Evolutionary conservation across 2,888 invertebrate species (phyloP).

Genomic region (Osedax fenrisi): DNA sequence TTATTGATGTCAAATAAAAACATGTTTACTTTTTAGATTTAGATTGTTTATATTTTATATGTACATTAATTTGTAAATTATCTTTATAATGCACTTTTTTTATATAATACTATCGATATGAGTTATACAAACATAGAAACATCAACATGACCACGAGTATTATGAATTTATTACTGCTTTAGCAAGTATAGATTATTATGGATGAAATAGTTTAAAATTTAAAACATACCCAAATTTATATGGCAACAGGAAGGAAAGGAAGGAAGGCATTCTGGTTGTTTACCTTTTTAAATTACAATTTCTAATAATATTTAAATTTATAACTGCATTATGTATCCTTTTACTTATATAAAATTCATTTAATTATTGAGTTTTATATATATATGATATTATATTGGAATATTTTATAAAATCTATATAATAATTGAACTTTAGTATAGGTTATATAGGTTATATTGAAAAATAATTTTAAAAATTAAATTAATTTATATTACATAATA

Average conservation of each 20-base stretch:
- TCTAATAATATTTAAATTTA: too few relatives aligned
- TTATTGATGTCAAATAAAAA: neutral
- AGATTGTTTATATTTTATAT: neutral
- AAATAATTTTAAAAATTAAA: too few relatives aligned
- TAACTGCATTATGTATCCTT: too few relatives aligned
- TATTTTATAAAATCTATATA: too few relatives aligned
- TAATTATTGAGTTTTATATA: too few relatives aligned
- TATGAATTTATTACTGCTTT: neutral
- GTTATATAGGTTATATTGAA: too few relatives aligned
- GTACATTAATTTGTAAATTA: neutral
- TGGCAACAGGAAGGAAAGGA: neutral
- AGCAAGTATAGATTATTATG: neutral
- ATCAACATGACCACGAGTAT: neutral
- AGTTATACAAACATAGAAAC: neutral
- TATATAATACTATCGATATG: neutral
- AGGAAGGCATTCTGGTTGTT: neutral
- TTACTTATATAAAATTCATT: too few relatives aligned
- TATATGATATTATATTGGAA: too few relatives aligned
- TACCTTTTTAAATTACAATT: too few relatives aligned
- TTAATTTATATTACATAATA: too few relatives aligned
- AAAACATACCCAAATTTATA: neutral
- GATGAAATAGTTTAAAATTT: neutral
- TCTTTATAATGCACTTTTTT: neutral
- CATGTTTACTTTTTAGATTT: neutral
- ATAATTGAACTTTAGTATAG: too few relatives aligned